Conservation (phyloP, 2,888 invertebrate genomes). For the Temnothorax rugatulus region DNA sequence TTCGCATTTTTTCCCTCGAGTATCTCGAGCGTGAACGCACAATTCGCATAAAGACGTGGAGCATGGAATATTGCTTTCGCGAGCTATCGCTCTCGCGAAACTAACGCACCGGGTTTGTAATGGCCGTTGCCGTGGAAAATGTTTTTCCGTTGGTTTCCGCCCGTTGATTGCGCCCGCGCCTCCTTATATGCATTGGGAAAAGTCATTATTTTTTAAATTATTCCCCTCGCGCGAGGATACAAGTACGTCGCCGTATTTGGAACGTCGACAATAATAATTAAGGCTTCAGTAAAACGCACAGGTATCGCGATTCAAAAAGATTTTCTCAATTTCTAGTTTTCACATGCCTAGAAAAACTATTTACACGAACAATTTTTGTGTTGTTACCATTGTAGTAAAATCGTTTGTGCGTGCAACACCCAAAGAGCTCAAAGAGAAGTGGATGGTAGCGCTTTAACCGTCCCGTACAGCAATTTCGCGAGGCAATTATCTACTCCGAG, state of each 20-base stretch:
- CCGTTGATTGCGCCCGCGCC: slow-evolving; percentile 57
- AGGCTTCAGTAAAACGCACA: background rate
- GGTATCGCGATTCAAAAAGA: background rate
- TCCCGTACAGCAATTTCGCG: slow-evolving; percentile 21
- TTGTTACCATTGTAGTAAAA: background rate
- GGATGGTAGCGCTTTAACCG: background rate
- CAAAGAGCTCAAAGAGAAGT: background rate
- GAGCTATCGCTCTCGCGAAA: slow-evolving; percentile 57
- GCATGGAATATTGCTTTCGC: slow-evolving; percentile 65
- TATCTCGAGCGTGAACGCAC: slow-evolving; percentile 69
- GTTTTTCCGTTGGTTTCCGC: slow-evolving; percentile 67
- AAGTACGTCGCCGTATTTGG: background rate
- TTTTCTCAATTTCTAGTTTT: background rate
- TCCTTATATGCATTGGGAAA: slow-evolving; percentile 36
- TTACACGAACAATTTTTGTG: background rate
- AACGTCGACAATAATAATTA: background rate
- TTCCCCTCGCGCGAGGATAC: background rate
- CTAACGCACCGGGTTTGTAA: slow-evolving; percentile 58
- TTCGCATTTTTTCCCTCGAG: slow-evolving; percentile 44
- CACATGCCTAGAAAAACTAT: background rate
- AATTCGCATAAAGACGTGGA: slow-evolving; percentile 62
- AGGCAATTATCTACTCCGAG: slow-evolving; percentile 22
- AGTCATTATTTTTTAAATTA: slow-evolving; percentile 35
- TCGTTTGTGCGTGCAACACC: background rate
- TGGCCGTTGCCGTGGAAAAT: slow-evolving; percentile 61